Conservation (phyloP, 1,140 invertebrate genomes). For the Calycopis cecrops region DNA sequence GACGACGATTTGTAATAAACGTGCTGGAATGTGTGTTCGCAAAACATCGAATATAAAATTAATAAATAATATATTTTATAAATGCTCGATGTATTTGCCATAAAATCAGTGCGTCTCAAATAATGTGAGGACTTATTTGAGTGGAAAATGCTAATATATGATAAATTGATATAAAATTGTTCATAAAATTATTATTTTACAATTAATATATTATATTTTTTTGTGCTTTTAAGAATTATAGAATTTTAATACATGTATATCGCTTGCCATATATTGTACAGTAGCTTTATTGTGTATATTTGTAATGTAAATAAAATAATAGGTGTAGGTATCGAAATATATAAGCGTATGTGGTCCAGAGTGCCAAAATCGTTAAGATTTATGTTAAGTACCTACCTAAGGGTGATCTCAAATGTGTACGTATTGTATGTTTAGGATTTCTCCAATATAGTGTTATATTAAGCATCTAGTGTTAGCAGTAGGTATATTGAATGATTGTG, state of each 20-base stretch:
- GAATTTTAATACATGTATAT: conserved; percentile 2
- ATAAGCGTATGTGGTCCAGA: conserved; percentile 53
- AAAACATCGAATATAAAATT: too few species aligned
- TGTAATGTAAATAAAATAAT: conserved; percentile 28
- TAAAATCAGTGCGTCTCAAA: too few species aligned
- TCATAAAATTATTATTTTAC: background rate
- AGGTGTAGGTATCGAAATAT: conserved; percentile 24
- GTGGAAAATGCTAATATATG: background rate
- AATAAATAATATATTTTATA: too few species aligned
- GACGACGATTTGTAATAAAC: too few species aligned
- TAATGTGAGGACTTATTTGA: background rate
- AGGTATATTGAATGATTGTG: too few species aligned
- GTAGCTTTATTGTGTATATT: conserved; percentile 43
- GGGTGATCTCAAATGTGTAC: conserved; percentile 7
- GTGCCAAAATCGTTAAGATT: conserved; percentile 53
- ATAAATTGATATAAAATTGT: too few species aligned
- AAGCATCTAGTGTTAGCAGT: too few species aligned
- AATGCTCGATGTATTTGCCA: too few species aligned
- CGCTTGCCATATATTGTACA: conserved; percentile 52
- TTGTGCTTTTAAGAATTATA: background rate
- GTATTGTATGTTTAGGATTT: background rate
- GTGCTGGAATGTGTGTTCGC: too few species aligned
- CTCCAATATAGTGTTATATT: too few species aligned
- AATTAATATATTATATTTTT: background rate
- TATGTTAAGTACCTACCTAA: conserved; percentile 49